Conservation (phyloP, 1,140 invertebrate species). For the Stegodyphus dumicola region DNA sequence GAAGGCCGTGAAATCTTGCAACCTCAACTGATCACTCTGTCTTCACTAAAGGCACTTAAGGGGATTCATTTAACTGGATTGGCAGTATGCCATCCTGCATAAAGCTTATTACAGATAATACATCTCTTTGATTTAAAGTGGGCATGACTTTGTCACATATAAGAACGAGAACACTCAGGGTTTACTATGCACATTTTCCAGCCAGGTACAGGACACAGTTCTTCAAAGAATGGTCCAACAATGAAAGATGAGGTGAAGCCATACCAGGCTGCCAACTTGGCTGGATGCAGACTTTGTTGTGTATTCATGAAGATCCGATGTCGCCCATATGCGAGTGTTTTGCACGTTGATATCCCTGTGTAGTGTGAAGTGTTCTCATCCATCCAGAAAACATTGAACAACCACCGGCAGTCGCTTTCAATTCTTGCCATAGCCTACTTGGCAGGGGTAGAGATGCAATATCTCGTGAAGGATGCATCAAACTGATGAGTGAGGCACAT, state of each 20-base stretch:
- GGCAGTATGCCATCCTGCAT: background rate
- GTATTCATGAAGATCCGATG: background rate
- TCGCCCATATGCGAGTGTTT: background rate
- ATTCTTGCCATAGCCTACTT: background rate
- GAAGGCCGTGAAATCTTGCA: background rate
- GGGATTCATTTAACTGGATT: background rate
- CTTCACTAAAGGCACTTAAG: background rate
- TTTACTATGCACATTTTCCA: background rate
- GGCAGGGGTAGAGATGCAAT: background rate
- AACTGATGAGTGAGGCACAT: background rate
- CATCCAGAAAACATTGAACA: background rate
- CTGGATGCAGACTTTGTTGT: background rate
- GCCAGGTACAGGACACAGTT: background rate
- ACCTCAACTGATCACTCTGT: background rate
- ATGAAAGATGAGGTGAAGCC: background rate
- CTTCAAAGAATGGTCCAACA: background rate
- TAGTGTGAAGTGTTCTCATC: background rate
- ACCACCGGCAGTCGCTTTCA: background rate
- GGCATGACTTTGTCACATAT: background rate
- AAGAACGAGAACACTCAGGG: background rate
- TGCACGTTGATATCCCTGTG: background rate
- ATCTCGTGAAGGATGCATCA: background rate
- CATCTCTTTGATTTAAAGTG: background rate
- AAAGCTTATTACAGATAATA: background rate
- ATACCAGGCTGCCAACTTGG: background rate